These are phyloP conservation scores for Carettochelys insculpta DNA, from an alignment of 2,113 vertebrate genomes.

Conservation along the genomic window DNA sequence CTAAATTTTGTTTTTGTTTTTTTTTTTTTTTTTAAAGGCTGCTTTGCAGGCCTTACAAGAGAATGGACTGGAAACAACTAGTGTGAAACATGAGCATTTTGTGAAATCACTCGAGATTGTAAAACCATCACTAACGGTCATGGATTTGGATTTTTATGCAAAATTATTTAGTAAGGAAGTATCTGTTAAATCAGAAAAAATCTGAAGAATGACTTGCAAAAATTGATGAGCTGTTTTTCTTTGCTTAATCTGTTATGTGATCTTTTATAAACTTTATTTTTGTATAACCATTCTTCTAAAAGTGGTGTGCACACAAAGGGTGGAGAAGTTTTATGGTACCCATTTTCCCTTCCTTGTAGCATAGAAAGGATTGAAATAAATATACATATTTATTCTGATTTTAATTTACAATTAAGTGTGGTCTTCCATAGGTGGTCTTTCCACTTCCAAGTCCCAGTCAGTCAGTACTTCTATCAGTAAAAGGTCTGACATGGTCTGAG, in stretches of 20 bases:
- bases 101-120: constrained; percentile 76
- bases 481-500: too few relatives aligned
- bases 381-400: neutral
- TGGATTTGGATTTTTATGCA: constrained; percentile 83
- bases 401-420: neutral
- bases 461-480: too few relatives aligned
- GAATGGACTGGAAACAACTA: constrained; percentile 81
- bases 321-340: neutral
- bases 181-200: constrained; percentile 12
- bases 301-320: neutral
- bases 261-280: neutral
- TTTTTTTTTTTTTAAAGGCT: constrained; percentile 79
- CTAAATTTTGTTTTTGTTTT: neutral
- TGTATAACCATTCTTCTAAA: neutral
- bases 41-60: constrained; percentile 88
- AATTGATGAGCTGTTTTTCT: neutral
- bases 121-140: constrained; percentile 83
- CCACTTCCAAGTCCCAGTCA: too few relatives aligned
- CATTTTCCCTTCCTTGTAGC: neutral
- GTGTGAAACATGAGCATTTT: constrained; percentile 84
- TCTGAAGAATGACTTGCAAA: neutral
- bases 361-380: neutral
- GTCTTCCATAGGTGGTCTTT: neutral
- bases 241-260: neutral
- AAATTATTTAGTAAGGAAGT: constrained; percentile 66